These are phyloP conservation scores for Oryzaephilus surinamensis DNA, from an alignment of 1,140 invertebrate genomes.

Conservation along the genomic window DNA sequence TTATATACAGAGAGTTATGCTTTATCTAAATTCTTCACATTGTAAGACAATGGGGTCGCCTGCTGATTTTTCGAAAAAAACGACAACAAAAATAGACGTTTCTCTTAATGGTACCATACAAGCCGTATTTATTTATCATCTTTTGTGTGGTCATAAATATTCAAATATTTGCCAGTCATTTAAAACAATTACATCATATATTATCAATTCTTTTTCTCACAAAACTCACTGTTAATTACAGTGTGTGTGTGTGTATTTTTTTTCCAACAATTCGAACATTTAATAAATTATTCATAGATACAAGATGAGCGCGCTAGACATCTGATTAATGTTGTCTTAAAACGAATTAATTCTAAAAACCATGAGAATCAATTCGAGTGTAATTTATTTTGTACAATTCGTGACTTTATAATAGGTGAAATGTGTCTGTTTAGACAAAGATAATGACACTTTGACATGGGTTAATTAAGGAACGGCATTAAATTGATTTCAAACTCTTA, in stretches of 20 bases:
- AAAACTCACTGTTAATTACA: conserved; percentile 7
- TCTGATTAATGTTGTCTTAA: conserved; percentile 12
- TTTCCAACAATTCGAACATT: neutral
- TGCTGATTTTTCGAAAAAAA: conserved; percentile 13
- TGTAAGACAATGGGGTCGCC: conserved; percentile 15
- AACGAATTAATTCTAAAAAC: conserved; percentile 15
- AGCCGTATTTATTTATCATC: conserved; percentile 15
- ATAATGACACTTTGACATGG: conserved; percentile 14
- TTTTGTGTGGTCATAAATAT: too few species aligned
- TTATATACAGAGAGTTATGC: too few species aligned
- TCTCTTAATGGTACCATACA: too few species aligned
- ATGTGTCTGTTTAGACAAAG: too few species aligned
- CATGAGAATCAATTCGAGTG: conserved; percentile 20
- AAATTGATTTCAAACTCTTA: too few species aligned
- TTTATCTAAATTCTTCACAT: conserved; percentile 10
- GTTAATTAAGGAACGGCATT: conserved; percentile 17
- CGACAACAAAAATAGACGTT: too few species aligned
- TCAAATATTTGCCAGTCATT: too few species aligned
- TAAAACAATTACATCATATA: too few species aligned
- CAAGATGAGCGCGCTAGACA: conserved; percentile 3
- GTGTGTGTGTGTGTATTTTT: conserved; percentile 12
- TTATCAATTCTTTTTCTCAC: too few species aligned
- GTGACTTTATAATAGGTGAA: conserved; percentile 11
- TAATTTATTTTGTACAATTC: conserved; percentile 15
- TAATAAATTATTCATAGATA: conserved; percentile 14